Evolutionary conservation across 2,888 invertebrate genomes (phyloP), one percentile per base, ranked within the genome.

Genomic region (Drosophila putrida): DNA sequence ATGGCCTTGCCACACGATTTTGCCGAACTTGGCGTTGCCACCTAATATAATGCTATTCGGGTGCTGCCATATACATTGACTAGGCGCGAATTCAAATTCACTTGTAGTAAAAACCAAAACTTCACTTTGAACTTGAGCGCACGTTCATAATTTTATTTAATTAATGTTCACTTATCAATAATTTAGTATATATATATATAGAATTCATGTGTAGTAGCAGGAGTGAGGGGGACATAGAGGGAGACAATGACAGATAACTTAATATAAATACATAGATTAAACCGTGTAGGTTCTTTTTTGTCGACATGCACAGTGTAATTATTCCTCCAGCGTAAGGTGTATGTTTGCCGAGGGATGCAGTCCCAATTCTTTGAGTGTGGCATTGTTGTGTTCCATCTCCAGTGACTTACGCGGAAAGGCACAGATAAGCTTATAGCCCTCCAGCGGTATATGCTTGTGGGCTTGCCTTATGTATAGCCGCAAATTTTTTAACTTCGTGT

Each of bases 301-400:
- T 20, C 20, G 38, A 55, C 35, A 20, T 49, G 13, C 46, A 57
- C 25, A 51, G 31, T 61, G 31, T 86, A 91, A 35, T 61, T 86
- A 91, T 73, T 92, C 91, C 75, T 92, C 92, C 43, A 90, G 76
- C 64, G 92, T 92, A 55, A 92, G 87, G 85, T 92, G 91, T 59
- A 92, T 74, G 69, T 91, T 92, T n/a, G 91, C 91, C 35, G 91
- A 91, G 50, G 92, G 92, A 88, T 92, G 91, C 57, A 92, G 73
- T 9, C 92, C 91, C 35, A 92, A 82, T 36, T 91, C 91, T 50
- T 90, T 90, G 20, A 92, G 80, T 3, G 91, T 90, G 57, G 74
- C 70, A n/a, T 77, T 69, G 51, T 90, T 87, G 58, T 91, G 89
- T 64, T 91, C 90, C 35, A 85, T 67, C 46, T 91, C 91, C 0